Base-by-base conservation (phyloP, 2,888 invertebrate species). In the Platycheirus albimanus region DNA sequence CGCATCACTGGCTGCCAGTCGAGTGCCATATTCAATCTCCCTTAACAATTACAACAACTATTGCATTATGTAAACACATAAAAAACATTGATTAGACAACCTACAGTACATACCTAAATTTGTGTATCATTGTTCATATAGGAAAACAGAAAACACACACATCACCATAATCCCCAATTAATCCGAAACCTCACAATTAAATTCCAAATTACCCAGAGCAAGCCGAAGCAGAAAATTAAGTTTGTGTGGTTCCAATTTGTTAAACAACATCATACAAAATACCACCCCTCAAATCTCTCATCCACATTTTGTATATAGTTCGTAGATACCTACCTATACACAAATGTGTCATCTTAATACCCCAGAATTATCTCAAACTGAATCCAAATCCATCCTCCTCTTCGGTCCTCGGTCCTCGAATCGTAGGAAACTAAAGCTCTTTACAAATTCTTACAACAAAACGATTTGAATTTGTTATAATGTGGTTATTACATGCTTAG, bases 401-500 rank as follows among this genome's bases (percentile, higher is more conserved):
- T 20, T 61, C 30, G 19, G 30, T 28, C n/a, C n/a, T n/a, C n/a
- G n/a, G n/a, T n/a, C n/a, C n/a, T n/a, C n/a, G n/a, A n/a, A n/a
- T n/a, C n/a, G 15, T 24, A 58, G 49, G 24, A 58, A 58, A 64
- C 71, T 66, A 58, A 71, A 78, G 36, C 61, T 30, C 58, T 28
- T 66, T 52, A 71, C 66, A 66, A 66, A 63, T 70, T 52, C 30
- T n/a, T 33, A 36, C 49, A 64, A 58, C 58, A 49, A 80, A 61
- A 61, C 58, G 54, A 80, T 58, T 80, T 56, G 70, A 70, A 77
- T 81, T 63, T 67, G 77, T 72, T 67, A 67, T 72, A 69, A 71
- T 71, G 71, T 69, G 71, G 67, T 77, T 81, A 81, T 77, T 77
- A 71, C 67, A 77, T 67, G 71, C 81, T 67, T 67, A 67, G 70